Evolutionary conservation across 2,797 vertebrate species (phyloP).

Genomic region (Lophius americanus): DNA sequence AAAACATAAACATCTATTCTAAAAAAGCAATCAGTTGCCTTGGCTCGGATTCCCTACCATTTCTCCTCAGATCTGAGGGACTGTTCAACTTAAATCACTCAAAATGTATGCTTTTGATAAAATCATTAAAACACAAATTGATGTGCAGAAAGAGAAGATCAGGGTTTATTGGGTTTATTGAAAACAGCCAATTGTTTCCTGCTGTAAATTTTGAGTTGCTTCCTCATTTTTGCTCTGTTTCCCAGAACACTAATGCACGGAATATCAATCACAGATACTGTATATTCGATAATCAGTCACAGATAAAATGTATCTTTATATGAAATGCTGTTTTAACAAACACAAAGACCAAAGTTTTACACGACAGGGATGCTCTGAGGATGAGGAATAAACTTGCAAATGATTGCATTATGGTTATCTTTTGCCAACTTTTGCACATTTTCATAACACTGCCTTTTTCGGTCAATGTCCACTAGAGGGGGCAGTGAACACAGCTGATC

Average conservation of each 20-base stretch:
- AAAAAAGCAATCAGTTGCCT: constrained; percentile 26
- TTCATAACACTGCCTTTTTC: not conserved
- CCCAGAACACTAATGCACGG: constrained; percentile 24
- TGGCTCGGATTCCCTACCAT: constrained; percentile 10
- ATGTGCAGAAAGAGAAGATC: constrained; percentile 33
- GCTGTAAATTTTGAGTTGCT: constrained; percentile 40
- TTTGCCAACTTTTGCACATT: not conserved
- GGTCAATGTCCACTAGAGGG: constrained; percentile 64
- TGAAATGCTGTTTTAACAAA: constrained; percentile 26
- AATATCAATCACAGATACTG: constrained; percentile 36
- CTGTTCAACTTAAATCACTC: constrained; percentile 34
- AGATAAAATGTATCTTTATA: constrained; percentile 40
- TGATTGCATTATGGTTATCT: not conserved
- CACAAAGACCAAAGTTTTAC: constrained; percentile 20
- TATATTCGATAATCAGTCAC: constrained; percentile 40
- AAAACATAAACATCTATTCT: not conserved
- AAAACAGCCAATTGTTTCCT: constrained; percentile 47
- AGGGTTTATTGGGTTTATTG: constrained; percentile 58
- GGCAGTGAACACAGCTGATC: constrained; percentile 43
- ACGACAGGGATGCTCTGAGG: constrained; percentile 14
- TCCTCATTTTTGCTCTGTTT: constrained; percentile 19
- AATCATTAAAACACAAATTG: constrained; percentile 54
- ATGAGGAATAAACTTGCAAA: constrained; percentile 11
- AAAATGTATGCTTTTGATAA: constrained; percentile 52
- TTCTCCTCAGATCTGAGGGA: constrained; percentile 16